Evolutionary conservation across 2,797 vertebrate species (phyloP).

Genomic region (Rallus crepitans): DNA sequence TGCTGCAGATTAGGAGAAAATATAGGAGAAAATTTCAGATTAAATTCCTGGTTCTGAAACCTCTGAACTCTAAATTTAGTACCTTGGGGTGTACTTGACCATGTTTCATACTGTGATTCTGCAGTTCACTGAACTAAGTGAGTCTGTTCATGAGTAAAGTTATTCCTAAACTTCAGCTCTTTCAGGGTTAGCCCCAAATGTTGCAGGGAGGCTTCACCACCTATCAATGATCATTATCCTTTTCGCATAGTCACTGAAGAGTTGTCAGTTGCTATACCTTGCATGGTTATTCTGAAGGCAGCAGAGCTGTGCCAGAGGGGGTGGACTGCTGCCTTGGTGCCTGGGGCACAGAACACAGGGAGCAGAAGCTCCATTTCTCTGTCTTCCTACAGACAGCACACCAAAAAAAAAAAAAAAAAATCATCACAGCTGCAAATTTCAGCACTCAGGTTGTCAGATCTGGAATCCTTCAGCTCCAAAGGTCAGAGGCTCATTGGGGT

Average conservation of each 20-base stretch:
- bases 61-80: neutral
- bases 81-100: neutral
- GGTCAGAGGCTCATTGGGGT: neutral
- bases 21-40: neutral
- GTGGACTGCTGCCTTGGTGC: neutral
- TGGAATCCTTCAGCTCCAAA: neutral
- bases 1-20: neutral
- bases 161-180: neutral
- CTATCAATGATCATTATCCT: neutral
- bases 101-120: fast-evolving
- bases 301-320: neutral
- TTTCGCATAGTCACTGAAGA: neutral
- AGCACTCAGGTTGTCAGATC: neutral
- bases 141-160: neutral
- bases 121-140: neutral
- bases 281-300: neutral
- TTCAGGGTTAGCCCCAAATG: neutral
- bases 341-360: neutral
- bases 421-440: neutral
- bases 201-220: neutral
- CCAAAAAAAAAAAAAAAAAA: neutral
- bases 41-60: neutral
- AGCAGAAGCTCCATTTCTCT: neutral
- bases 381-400: neutral
- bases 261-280: neutral